These are phyloP conservation scores for Tachyglossus aculeatus DNA, from an alignment of 2,797 vertebrate genomes.

Conservation along the genomic window DNA sequence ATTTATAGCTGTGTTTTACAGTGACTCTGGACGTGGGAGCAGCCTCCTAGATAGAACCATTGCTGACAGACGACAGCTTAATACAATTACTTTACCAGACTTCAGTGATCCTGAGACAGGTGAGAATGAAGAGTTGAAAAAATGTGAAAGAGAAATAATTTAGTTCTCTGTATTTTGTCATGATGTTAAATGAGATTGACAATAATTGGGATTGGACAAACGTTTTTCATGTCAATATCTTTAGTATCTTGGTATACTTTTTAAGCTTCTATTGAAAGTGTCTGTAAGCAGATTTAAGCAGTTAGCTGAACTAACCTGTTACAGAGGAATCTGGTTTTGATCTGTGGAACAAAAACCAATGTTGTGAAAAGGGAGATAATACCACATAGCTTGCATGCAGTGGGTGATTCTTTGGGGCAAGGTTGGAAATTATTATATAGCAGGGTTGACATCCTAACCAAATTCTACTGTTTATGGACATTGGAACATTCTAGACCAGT, in stretches of 20 bases:
- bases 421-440: no score
- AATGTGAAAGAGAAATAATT: not conserved
- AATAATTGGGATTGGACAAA: not conserved
- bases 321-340: no score
- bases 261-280: not conserved
- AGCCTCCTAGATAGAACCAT: constrained; percentile 95
- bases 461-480: no score
- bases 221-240: not conserved
- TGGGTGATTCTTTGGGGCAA: no score
- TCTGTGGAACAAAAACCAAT: no score
- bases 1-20: constrained; percentile 68
- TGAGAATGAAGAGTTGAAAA: constrained; percentile 65
- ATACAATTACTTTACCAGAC: constrained; percentile 94
- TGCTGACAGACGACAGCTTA: constrained; percentile 93
- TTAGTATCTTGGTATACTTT: not conserved
- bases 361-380: no score
- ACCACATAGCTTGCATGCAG: no score
- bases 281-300: not conserved
- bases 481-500: no score
- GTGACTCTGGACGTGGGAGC: constrained; percentile 97
- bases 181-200: not conserved
- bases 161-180: not conserved
- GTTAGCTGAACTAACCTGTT: no score
- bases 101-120: constrained; percentile 98
- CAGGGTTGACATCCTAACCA: no score